phyloP scores from a whole-genome alignment of 2,797 vertebrate species.

The Notolepis coatsorum region DNA sequence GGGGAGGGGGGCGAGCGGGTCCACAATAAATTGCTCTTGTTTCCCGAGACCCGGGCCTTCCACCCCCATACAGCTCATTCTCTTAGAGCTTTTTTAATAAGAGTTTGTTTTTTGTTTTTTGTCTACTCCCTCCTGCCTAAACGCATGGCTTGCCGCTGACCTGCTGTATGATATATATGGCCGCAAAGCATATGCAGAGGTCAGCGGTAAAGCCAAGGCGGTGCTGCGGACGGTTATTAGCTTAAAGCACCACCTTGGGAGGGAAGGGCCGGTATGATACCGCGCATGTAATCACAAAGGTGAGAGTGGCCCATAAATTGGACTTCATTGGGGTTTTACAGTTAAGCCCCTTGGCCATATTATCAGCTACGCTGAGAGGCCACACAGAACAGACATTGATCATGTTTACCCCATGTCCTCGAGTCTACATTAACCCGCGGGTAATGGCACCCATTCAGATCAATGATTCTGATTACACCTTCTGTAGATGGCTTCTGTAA shows the following conservation, averaged over 20 bases:
- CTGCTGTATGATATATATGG: not conserved
- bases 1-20: conserved; percentile 53
- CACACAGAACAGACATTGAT: conserved; percentile 47
- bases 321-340: conserved; percentile 26
- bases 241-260: not conserved
- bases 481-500: conserved; percentile 36
- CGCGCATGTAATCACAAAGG: conserved; percentile 14
- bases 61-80: conserved; percentile 46
- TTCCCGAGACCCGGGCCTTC: conserved; percentile 10
- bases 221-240: not conserved
- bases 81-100: conserved; percentile 47
- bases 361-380: conserved; percentile 26
- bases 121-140: not conserved
- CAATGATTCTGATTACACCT: conserved; percentile 31
- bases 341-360: conserved; percentile 29
- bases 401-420: conserved; percentile 51
- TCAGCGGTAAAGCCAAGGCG: not conserved
- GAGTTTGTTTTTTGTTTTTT: conserved; percentile 22
- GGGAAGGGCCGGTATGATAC: not conserved
- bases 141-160: not conserved
- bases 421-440: conserved; percentile 57
- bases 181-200: not conserved
- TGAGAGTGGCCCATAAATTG: conserved; percentile 11
- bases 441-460: conserved; percentile 52
- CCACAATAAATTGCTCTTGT: conserved; percentile 65